A percentile compares a stretch with the other conserved stretches of the same genome.
Evolutionary conservation across 2,888 invertebrate genomes (phyloP).

Genomic region (Chloroclystis v-ata): DNA sequence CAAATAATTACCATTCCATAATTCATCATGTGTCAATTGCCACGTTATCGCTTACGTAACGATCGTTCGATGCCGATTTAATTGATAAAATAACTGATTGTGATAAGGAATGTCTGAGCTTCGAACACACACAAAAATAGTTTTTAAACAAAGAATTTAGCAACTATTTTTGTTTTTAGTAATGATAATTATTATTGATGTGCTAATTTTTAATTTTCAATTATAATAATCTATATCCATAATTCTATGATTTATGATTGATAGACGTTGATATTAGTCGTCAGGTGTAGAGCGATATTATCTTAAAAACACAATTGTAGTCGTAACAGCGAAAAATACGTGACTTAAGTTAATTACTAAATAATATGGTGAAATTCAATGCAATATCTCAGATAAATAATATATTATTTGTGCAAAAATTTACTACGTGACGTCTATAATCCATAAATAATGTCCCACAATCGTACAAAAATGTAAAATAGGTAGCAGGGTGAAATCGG

Average conservation of each 20-base stretch:
- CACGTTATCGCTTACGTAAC: slow-evolving; percentile 13
- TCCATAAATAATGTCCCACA: slow-evolving; percentile 4
- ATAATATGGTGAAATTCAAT: too few relatives aligned
- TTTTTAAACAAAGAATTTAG: neutral
- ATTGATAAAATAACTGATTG: neutral
- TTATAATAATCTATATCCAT: too few relatives aligned
- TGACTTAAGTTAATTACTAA: neutral
- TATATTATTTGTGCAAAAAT: too few relatives aligned
- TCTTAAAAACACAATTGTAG: too few relatives aligned
- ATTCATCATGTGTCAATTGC: neutral
- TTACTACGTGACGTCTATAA: neutral
- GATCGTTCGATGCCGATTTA: slow-evolving; percentile 15
- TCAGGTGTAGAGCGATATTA: too few relatives aligned
- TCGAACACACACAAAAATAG: neutral
- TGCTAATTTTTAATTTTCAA: too few relatives aligned
- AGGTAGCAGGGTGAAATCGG: slow-evolving; percentile 44
- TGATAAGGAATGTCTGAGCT: slow-evolving; percentile 4
- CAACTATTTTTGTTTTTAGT: too few relatives aligned
- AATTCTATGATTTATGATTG: too few relatives aligned
- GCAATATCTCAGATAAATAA: too few relatives aligned
- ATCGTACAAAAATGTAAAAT: slow-evolving; percentile 17
- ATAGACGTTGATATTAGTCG: too few relatives aligned
- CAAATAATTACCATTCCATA: neutral
- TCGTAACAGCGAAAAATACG: too few relatives aligned
- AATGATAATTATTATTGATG: neutral